Percentiles rank a stretch among this genome's conserved stretches.
These are phyloP conservation scores for Acyrthosiphon pisum DNA, from an alignment of 1,140 invertebrate species.

Conservation along the genomic window DNA sequence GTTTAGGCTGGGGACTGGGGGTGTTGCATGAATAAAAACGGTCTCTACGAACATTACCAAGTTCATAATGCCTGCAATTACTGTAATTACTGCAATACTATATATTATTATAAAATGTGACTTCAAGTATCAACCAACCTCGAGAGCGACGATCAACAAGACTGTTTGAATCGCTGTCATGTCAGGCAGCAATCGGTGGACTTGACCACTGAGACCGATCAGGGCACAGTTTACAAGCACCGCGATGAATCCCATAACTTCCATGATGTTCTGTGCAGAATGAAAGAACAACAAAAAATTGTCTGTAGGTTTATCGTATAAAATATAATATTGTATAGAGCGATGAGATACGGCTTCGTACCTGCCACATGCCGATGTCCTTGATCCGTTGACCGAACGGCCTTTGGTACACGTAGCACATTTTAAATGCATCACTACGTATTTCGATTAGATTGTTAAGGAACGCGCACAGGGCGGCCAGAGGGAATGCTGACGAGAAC, in stretches of 20 bases:
- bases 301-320: background rate
- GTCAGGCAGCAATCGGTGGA: conserved; percentile 86
- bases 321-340: background rate
- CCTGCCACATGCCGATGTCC: conserved; percentile 97
- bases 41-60: background rate
- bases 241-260: conserved; percentile 90
- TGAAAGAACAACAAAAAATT: conserved; percentile 58
- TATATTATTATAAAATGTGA: background rate
- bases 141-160: conserved; percentile 83
- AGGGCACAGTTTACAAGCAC: conserved; percentile 94
- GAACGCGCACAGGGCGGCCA: conserved; percentile 90
- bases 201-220: conserved; percentile 89
- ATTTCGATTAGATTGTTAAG: conserved; percentile 95
- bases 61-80: background rate
- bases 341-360: conserved; percentile 62
- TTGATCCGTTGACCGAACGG: conserved; percentile 91
- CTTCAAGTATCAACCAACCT: conserved; percentile 66
- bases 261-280: conserved; percentile 81
- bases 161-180: conserved; percentile 86
- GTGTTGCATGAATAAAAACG: background rate
- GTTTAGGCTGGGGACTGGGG: background rate
- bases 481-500: conserved; percentile 94
- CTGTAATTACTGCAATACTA: background rate
- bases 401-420: conserved; percentile 91
- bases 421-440: conserved; percentile 93